Conservation (phyloP, 2,888 invertebrate species). For the Empis livida region DNA sequence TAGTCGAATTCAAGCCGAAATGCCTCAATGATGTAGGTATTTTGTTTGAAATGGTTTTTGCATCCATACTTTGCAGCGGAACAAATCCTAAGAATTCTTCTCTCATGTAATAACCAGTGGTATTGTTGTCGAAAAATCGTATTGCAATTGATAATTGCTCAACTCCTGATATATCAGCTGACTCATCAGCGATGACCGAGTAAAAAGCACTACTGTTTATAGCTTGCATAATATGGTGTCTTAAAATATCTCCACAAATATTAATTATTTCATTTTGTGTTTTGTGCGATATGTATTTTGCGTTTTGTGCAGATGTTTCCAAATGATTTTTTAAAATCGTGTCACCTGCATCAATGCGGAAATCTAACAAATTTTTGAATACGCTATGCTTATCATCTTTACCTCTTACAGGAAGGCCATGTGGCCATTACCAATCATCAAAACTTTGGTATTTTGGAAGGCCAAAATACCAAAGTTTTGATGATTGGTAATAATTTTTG, state of each 20-base stretch:
- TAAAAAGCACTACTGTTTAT: conserved; percentile 15
- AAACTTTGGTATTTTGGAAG: too few relatives aligned
- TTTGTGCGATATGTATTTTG: conserved; percentile 17
- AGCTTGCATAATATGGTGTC: conserved; percentile 16
- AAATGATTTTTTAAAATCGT: conserved; percentile 18
- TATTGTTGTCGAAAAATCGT: conserved; percentile 16
- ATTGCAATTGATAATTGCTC: conserved; percentile 19
- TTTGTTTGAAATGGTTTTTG: conserved; percentile 14
- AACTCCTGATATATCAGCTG: conserved; percentile 17
- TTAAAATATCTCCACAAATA: conserved; percentile 17
- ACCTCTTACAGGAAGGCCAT: conserved; percentile 17
- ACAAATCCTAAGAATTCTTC: conserved; percentile 20
- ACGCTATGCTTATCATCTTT: conserved; percentile 12
- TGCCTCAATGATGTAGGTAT: conserved; percentile 16
- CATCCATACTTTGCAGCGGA: conserved; percentile 15
- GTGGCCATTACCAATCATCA: too few relatives aligned
- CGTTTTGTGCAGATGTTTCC: conserved; percentile 18
- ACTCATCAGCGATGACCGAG: conserved; percentile 18
- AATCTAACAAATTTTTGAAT: conserved; percentile 13
- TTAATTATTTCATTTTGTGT: conserved; percentile 25
- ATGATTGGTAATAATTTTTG: conserved; percentile 11
- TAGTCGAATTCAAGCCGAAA: conserved; percentile 10
- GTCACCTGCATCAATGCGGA: conserved; percentile 18
- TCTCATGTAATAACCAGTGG: conserved; percentile 9
- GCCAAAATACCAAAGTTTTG: conserved; percentile 16